A percentile compares a stretch with the other conserved stretches of the same genome.
These are phyloP conservation scores for Coluber constrictor DNA, from an alignment of 2,797 vertebrate species.

Conservation along the genomic window DNA sequence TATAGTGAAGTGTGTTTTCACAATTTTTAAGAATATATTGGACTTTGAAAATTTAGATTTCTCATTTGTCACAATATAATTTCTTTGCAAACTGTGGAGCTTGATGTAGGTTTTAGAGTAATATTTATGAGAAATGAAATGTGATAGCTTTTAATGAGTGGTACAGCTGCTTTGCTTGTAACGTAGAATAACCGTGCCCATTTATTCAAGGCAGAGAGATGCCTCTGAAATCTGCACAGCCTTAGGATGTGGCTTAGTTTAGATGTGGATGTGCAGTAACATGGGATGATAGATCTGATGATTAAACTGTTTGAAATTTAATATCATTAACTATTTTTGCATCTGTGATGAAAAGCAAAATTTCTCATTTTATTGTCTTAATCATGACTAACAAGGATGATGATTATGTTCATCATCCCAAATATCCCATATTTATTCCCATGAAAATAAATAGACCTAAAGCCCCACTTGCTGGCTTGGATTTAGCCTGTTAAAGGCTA, in stretches of 20 bases:
- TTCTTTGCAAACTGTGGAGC: neutral
- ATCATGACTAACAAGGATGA: neutral
- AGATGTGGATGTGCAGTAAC: too few species aligned
- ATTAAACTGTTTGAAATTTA: neutral
- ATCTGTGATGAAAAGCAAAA: neutral
- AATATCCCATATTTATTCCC: neutral
- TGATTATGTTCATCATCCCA: neutral
- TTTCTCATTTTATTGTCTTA: neutral
- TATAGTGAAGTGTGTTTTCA: neutral
- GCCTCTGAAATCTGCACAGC: neutral
- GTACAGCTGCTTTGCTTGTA: neutral
- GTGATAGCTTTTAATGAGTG: neutral
- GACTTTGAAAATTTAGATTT: neutral
- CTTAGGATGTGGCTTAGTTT: neutral
- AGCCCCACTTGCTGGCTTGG: neutral
- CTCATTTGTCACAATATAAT: neutral
- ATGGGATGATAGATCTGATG: neutral
- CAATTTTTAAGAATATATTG: neutral
- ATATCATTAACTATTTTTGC: neutral
- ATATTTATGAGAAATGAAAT: neutral
- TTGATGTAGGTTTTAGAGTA: neutral
- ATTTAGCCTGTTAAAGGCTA: neutral
- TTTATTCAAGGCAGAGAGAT: neutral
- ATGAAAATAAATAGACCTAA: neutral
- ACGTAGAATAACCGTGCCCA: neutral